These are phyloP conservation scores for Drepana arcuata DNA, from an alignment of 1,140 invertebrate species.

Conservation along the genomic window DNA sequence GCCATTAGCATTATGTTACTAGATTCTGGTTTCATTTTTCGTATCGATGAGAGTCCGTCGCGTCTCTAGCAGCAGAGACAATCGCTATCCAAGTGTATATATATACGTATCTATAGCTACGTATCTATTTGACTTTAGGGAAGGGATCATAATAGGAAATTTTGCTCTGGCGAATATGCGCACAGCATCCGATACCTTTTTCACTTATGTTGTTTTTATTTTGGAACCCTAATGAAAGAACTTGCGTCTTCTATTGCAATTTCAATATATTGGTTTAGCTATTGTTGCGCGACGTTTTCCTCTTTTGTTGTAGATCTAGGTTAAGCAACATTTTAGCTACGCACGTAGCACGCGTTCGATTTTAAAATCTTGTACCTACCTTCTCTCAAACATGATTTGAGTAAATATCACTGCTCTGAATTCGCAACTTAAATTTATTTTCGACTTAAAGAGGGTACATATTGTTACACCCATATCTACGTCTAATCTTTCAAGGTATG, in stretches of 20 bases:
- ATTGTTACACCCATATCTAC: too few species aligned
- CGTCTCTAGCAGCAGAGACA: slow-evolving; percentile 38
- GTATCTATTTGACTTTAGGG: slow-evolving; percentile 58
- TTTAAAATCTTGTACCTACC: too few species aligned
- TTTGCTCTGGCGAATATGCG: slow-evolving; percentile 58
- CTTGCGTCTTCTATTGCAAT: slow-evolving; percentile 36
- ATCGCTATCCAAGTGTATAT: slow-evolving; percentile 49
- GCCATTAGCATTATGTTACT: slow-evolving; percentile 17
- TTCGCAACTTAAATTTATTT: too few species aligned
- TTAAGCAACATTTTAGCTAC: too few species aligned
- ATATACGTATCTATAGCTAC: too few species aligned
- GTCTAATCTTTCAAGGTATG: too few species aligned
- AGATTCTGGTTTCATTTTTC: slow-evolving; percentile 15
- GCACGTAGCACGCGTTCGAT: too few species aligned
- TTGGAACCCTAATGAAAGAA: slow-evolving; percentile 66
- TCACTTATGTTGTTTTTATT: slow-evolving; percentile 69
- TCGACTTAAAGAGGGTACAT: too few species aligned
- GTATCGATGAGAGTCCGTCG: slow-evolving; percentile 20
- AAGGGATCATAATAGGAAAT: slow-evolving; percentile 68
- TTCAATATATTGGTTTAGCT: slow-evolving; percentile 32
- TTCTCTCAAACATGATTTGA: too few species aligned
- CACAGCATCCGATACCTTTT: slow-evolving; percentile 60
- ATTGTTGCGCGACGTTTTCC: too few species aligned
- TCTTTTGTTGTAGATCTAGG: too few species aligned
- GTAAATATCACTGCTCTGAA: too few species aligned